Evolutionary conservation across 1,140 invertebrate genomes (phyloP).

Genomic region (Saccostrea cuccullata): DNA sequence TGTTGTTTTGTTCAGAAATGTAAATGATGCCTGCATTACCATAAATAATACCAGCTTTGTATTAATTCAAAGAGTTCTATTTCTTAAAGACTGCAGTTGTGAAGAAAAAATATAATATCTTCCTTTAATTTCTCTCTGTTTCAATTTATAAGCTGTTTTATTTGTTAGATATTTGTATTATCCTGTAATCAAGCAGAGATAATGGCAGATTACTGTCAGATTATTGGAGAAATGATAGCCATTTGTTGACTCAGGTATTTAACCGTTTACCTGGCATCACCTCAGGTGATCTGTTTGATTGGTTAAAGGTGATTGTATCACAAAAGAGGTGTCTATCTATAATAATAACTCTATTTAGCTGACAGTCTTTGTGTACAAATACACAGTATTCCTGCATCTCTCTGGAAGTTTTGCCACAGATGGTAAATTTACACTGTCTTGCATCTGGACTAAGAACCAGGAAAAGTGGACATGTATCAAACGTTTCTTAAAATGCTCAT

Average conservation of each 20-base stretch:
- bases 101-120: background rate
- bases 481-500: too few species aligned
- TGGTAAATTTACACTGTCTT: too few species aligned
- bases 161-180: background rate
- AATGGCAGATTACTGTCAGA: background rate
- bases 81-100: background rate
- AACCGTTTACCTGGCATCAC: slow-evolving; percentile 17
- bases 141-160: background rate
- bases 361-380: background rate
- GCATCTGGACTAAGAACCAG: too few species aligned
- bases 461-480: too few species aligned
- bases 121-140: background rate
- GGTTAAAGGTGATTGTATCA: background rate
- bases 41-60: background rate
- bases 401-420: too few species aligned
- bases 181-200: background rate
- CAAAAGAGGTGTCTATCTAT: background rate
- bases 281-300: slow-evolving; percentile 27
- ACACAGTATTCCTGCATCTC: background rate
- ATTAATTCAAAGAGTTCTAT: background rate
- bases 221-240: background rate
- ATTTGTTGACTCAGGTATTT: slow-evolving; percentile 19
- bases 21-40: background rate
- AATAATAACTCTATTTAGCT: background rate
- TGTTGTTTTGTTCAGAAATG: slow-evolving; percentile 25